Evolutionary conservation across 2,113 vertebrate genomes (phyloP).

Genomic region (Eulemur rufifrons): DNA sequence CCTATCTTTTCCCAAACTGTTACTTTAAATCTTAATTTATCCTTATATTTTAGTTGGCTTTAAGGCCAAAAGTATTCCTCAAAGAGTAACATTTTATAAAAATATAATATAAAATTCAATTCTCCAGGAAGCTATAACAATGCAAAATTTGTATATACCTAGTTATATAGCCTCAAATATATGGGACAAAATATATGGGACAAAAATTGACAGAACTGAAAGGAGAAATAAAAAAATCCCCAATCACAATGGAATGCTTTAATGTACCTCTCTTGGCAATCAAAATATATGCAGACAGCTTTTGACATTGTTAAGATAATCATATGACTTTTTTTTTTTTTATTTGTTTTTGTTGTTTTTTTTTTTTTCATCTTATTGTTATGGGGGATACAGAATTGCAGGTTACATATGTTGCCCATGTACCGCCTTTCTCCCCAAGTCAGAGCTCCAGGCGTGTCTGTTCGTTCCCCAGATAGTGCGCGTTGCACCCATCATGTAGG

Average conservation of each 20-base stretch:
- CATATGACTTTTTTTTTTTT: background rate
- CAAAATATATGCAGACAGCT: background rate
- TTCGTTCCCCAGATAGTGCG: no score
- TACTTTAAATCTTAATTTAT: background rate
- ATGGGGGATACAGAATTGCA: no score
- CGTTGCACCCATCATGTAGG: no score
- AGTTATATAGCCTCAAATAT: background rate
- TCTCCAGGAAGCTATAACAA: background rate
- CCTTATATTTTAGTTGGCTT: slow-evolving; percentile 28
- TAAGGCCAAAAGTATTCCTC: background rate
- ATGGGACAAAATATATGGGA: background rate
- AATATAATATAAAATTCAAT: background rate
- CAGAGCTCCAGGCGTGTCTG: no score
- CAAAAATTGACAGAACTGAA: slow-evolving; percentile 9
- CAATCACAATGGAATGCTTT: background rate
- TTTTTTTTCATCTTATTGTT: no score
- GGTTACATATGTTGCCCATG: no score
- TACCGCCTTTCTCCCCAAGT: no score
- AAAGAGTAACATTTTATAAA: background rate
- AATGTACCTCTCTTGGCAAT: background rate
- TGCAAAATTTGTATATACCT: background rate
- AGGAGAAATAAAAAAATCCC: background rate
- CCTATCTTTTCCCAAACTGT: background rate
- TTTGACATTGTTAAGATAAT: background rate
- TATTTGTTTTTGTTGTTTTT: no score